A percentile compares a stretch with the other conserved stretches of the same genome.
These are phyloP conservation scores for Lethenteron camtschaticum DNA, from an alignment of 2,113 vertebrate genomes.

Conservation along the genomic window DNA sequence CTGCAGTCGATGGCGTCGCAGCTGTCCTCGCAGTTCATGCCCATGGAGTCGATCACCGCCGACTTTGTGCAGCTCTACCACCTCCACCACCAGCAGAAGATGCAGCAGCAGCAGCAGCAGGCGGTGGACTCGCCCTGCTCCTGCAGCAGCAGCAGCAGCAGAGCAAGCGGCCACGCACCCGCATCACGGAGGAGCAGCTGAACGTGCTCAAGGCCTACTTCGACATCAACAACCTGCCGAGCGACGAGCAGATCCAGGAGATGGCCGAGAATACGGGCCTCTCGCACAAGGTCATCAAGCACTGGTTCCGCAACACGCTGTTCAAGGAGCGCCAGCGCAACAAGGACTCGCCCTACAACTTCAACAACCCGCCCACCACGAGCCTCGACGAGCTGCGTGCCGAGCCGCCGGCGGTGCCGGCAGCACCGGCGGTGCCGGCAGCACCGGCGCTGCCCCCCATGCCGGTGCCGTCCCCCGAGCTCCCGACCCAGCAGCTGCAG, in stretches of 20 bases:
- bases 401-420: constrained; percentile 44
- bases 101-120: constrained; percentile 25
- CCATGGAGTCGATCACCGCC: constrained; percentile 70
- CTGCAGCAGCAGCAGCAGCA: constrained; percentile 52
- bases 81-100: constrained; percentile 7
- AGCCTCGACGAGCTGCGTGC: constrained; percentile 79
- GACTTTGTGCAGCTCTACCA: constrained; percentile 78
- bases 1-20: constrained; percentile 91
- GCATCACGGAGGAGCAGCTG: constrained; percentile 89
- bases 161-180: constrained; percentile 84
- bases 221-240: constrained; percentile 95
- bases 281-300: constrained; percentile 95
- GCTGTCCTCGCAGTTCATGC: constrained; percentile 55
- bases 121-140: constrained; percentile 83
- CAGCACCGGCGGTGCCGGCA: constrained; percentile 30
- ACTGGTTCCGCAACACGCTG: constrained; percentile 95
- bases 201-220: constrained; percentile 86
- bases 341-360: constrained; percentile 97
- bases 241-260: constrained; percentile 93
- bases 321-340: constrained; percentile 94
- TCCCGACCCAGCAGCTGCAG: too few relatives aligned
- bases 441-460: too few relatives aligned
- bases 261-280: constrained; percentile 97
- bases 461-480: too few relatives aligned
- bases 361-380: constrained; percentile 87